Percentiles rank a stretch among this genome's conserved stretches.
Evolutionary conservation across 2,797 vertebrate species (phyloP).

Genomic region (Momotus momota): DNA sequence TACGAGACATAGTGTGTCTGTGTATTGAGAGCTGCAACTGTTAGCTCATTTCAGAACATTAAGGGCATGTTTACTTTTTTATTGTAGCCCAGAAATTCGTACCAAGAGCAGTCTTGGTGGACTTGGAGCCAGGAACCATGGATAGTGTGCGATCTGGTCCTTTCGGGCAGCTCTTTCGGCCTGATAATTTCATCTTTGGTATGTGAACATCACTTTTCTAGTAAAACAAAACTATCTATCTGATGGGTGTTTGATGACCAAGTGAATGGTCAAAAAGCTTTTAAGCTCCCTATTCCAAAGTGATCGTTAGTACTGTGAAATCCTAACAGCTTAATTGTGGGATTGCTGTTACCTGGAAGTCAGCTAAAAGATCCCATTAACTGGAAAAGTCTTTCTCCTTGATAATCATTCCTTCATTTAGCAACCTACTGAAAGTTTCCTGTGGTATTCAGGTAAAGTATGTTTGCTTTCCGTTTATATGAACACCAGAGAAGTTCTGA

Average conservation of each 20-base stretch:
- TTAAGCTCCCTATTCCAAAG: neutral
- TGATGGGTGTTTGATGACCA: neutral
- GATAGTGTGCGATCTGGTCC: slow-evolving; percentile 89
- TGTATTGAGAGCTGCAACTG: neutral
- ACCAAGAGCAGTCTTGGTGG: slow-evolving; percentile 87
- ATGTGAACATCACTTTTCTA: slow-evolving; percentile 29
- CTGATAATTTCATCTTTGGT: slow-evolving; percentile 93
- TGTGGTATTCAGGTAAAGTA: neutral
- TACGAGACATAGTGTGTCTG: neutral
- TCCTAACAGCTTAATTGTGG: neutral
- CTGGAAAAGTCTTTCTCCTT: neutral
- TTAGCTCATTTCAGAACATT: neutral
- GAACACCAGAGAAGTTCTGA: neutral
- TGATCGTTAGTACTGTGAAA: neutral
- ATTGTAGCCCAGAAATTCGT: slow-evolving; percentile 87
- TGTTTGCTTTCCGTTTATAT: neutral
- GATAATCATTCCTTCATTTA: neutral
- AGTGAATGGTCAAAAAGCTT: neutral
- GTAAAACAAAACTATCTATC: neutral
- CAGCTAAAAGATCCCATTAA: neutral
- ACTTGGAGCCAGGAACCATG: slow-evolving; percentile 91
- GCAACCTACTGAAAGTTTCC: neutral
- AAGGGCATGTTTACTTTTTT: slow-evolving; percentile 22
- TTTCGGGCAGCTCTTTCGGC: slow-evolving; percentile 89
- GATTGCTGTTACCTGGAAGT: neutral